A percentile compares a stretch with the other conserved stretches of the same genome.
Evolutionary conservation across 2,888 invertebrate genomes (phyloP).

Genomic region (Xestobium rufovillosum): DNA sequence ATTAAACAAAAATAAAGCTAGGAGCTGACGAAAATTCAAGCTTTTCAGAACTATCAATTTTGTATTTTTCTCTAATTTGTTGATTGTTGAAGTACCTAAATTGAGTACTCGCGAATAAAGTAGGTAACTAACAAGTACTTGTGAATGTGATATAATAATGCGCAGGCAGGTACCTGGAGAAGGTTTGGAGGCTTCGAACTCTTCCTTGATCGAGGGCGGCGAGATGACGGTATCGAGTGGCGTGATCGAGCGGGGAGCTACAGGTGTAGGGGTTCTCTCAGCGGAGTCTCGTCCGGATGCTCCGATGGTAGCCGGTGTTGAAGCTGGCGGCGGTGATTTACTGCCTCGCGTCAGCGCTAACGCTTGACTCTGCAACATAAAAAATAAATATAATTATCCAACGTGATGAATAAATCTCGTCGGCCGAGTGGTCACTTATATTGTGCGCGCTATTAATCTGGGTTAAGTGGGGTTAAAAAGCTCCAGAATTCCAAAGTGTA

Average conservation of each 20-base stretch:
- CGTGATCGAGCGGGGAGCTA: constrained; percentile 42
- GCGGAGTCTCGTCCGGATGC: constrained; percentile 45
- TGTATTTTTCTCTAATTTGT: no score
- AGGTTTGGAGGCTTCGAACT: constrained; percentile 56
- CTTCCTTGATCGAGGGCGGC: constrained; percentile 57
- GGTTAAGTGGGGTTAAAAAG: constrained; percentile 69
- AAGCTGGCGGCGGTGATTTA: constrained; percentile 40
- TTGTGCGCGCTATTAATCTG: constrained; percentile 54
- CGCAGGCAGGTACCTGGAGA: constrained; percentile 57
- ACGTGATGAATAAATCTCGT: constrained; percentile 31
- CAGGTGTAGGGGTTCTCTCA: constrained; percentile 45
- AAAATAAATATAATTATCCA: constrained; percentile 4
- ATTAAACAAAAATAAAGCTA: no score
- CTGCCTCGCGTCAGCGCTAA: constrained; percentile 54
- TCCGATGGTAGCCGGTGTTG: constrained; percentile 31
- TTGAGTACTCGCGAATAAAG: no score
- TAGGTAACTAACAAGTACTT: no score
- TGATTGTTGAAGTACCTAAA: no score
- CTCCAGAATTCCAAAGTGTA: constrained; percentile 60
- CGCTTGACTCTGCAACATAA: constrained; percentile 54
- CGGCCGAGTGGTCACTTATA: constrained; percentile 33
- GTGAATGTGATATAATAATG: no score
- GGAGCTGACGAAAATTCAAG: no score
- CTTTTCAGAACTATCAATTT: no score
- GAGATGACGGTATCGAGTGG: constrained; percentile 45